Conservation (phyloP, 2,888 invertebrate species). For the Cistogaster globosa region DNA sequence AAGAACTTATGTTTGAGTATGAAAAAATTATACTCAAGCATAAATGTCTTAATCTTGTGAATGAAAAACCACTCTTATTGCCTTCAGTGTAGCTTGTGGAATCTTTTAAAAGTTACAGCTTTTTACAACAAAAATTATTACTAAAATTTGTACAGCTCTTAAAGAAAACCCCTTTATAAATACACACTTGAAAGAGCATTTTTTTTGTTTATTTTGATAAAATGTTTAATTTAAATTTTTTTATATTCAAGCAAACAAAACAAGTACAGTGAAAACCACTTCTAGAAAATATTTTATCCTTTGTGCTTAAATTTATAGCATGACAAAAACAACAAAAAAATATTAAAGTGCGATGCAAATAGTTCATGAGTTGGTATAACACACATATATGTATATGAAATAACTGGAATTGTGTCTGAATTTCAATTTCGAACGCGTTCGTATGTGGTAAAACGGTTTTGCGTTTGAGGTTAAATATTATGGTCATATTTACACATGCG, state of each 20-base stretch:
- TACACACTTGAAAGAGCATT: not conserved
- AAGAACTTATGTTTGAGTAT: no score
- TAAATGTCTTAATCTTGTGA: no score
- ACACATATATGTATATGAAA: no score
- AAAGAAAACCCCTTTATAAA: not conserved
- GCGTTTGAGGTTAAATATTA: conserved; percentile 54
- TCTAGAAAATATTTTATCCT: conserved; percentile 23
- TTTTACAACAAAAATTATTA: no score
- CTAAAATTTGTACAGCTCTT: not conserved
- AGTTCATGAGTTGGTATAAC: no score
- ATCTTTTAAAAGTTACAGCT: no score
- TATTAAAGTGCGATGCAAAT: conserved; percentile 4
- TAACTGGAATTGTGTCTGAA: not conserved
- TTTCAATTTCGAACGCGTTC: conserved; percentile 11
- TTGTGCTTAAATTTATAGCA: conserved; percentile 5
- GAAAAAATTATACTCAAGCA: no score
- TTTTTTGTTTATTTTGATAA: conserved; percentile 32
- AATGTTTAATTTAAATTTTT: conserved; percentile 19
- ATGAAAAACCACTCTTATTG: no score
- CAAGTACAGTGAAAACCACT: conserved; percentile 39
- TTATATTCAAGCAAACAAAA: conserved; percentile 9
- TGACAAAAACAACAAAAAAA: conserved; percentile 1
- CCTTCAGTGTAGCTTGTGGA: no score
- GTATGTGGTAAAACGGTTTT: conserved; percentile 57
- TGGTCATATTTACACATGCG: conserved; percentile 11